Evolutionary conservation across 2,113 vertebrate genomes (phyloP), one percentile per base, ranked within the genome.

Genomic region (Chascanopsetta lugubris): DNA sequence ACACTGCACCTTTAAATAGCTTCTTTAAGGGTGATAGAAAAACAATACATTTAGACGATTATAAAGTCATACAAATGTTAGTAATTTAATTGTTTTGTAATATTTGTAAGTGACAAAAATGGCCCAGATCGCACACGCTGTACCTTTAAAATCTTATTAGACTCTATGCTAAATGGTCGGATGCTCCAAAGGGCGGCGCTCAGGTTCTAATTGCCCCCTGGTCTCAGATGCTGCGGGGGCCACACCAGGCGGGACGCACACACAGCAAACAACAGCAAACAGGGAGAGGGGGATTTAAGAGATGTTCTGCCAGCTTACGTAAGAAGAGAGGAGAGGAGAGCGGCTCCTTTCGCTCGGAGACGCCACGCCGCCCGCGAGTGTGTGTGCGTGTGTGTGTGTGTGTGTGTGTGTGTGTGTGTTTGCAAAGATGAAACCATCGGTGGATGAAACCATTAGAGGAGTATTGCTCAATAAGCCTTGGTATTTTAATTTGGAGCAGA

Each of bases 251-350:
- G 87, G 87, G 42, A 45, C 18, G 93, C 94, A 93, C n/a, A 90
- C 91, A 88, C 89, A 93, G 93, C 92, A 93, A 92, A 93, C 92
- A 93, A 92, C 80, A 27, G 75, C 75, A 86, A 82, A 78, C n/a
- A n/a, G n/a, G n/a, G n/a, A 78, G 69, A 80, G 76, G 70, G 57
- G 90, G 88, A 86, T 88, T 91, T 86, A 87, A 45, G 78, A 89
- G 85, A 85, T 88, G 89, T 89, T 87, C 81, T 88, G 85, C 83
- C 78, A 87, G 85, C 85, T 88, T 86, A 85, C 70, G 48, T 86
- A 85, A 82, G 80, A 75, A 77, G 84, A 85, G 85, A 79, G 69
- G 69, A 13, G 42, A 21, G n/a, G 69, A 17, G 48, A 50, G 15
- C 74, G 10, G 68, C 79, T 83, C 63, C 61, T 79, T 74, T 72